Evolutionary conservation across 2,797 vertebrate genomes (phyloP), one percentile per base, ranked within the genome.

Genomic region (Danio albolineatus): DNA sequence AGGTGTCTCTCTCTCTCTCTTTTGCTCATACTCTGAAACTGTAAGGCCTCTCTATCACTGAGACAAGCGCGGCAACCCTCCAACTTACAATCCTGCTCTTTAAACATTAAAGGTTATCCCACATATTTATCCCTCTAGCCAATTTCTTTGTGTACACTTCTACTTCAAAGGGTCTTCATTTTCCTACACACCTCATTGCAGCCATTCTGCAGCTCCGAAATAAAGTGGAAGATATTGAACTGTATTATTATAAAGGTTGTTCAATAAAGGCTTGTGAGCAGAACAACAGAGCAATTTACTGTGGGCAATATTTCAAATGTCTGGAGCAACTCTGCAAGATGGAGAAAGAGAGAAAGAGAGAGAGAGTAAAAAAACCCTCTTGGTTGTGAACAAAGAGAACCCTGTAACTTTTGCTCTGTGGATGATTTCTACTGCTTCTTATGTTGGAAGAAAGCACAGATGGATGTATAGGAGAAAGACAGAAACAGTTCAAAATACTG

Each of bases 211-310:
- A 36, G 49, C 71, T 44, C 51, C 53, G 73, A 80, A 86, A 86
- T 81, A 73, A 64, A 80, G 80, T 65, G 73, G 48, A 53, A 48
- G 69, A 86, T 84, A 84, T 82, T 74, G 85, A 86, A 84, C 80
- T 79, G 78, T 84, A 83, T 83, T 83, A 84, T 81, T 76, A 80
- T 69, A 71, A 81, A 74, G 66, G 71, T 76, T 82, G 56, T 79
- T 79, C 78, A 76, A 84, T 86, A 83, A 84, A 81, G 67, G 81
- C 64, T 46, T 79, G 81, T 7, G 71, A 84, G 78, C 80, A 84
- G 83, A 81, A 86, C 83, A 86, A 83, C 83, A 81, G 48, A 78
- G 83, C 85, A 83, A 86, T 86, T 86, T 84, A 86, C 83, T 80
- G 69, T 62, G 64, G 65, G 73, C 80, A 81, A 84, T 81, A 82